Evolutionary conservation across 2,888 invertebrate genomes (phyloP).

Genomic region (Thecocarcelia acutangulata): DNA sequence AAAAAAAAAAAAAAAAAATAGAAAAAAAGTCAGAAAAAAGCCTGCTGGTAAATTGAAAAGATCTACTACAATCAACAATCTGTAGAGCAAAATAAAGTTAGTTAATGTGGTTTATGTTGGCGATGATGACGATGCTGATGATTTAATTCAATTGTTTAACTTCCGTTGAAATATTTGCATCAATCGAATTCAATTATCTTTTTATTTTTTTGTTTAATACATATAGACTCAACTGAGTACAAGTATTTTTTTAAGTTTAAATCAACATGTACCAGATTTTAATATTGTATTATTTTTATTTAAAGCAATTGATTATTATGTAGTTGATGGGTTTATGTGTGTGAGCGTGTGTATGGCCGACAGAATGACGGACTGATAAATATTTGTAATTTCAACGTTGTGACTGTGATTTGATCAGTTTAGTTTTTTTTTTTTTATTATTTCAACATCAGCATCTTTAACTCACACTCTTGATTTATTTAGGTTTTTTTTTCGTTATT

Average conservation of each 20-base stretch:
- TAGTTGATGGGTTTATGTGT: conserved; percentile 44
- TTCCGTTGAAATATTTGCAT: conserved; percentile 70
- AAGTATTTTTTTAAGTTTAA: conserved; percentile 37
- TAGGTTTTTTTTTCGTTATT: conserved; percentile 10
- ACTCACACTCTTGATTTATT: conserved; percentile 53
- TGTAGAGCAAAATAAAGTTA: conserved; percentile 54
- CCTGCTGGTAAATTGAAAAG: conserved; percentile 30
- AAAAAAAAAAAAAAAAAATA: too few species aligned
- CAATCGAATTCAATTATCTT: conserved; percentile 73
- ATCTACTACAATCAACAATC: conserved; percentile 41
- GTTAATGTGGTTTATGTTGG: conserved; percentile 39
- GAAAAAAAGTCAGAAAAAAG: too few species aligned
- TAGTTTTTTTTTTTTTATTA: conserved; percentile 30
- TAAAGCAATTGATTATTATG: conserved; percentile 70
- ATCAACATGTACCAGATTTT: conserved; percentile 66
- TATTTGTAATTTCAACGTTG: conserved; percentile 48
- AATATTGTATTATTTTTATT: conserved; percentile 68
- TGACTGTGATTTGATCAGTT: conserved; percentile 58
- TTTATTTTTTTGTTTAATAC: conserved; percentile 44
- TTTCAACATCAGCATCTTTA: conserved; percentile 46
- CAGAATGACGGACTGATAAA: conserved; percentile 48
- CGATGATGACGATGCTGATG: conserved; percentile 38
- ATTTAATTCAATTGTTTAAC: conserved; percentile 69
- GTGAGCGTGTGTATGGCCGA: conserved; percentile 6
- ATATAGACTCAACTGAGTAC: conserved; percentile 5